Conservation (phyloP, 2,888 invertebrate genomes). For the Cyrtodaria siliqua region DNA sequence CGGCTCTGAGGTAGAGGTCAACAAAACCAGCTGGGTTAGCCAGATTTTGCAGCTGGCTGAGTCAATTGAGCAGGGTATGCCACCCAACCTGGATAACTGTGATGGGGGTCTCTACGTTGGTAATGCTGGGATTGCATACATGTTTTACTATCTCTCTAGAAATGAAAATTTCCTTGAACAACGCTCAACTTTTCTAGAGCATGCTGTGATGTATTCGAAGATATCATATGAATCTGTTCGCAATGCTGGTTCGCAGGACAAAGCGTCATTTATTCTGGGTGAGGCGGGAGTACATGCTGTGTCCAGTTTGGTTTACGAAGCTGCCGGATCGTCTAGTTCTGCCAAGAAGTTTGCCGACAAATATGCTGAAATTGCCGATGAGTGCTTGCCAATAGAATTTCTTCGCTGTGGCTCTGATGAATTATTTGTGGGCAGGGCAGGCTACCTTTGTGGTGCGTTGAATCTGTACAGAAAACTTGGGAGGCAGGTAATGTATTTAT, state of each 20-base stretch:
- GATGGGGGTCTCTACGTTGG: constrained; percentile 91
- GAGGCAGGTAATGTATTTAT: constrained; percentile 63
- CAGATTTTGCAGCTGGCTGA: constrained; percentile 66
- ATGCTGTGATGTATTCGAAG: constrained; percentile 89
- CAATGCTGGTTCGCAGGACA: constrained; percentile 84
- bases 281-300: constrained; percentile 92
- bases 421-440: constrained; percentile 94
- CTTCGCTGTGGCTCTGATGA: constrained; percentile 90
- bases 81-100: constrained; percentile 72
- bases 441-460: constrained; percentile 92
- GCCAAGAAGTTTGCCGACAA: constrained; percentile 74
- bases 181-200: constrained; percentile 87
- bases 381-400: constrained; percentile 86
- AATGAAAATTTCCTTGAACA: constrained; percentile 84
- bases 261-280: constrained; percentile 92
- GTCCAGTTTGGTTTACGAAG: constrained; percentile 86
- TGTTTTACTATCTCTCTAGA: constrained; percentile 91
- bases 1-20: constrained; percentile 66
- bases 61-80: constrained; percentile 71
- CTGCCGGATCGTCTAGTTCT: constrained; percentile 84
- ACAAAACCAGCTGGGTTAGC: constrained; percentile 71
- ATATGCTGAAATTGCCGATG: constrained; percentile 86
- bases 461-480: constrained; percentile 88
- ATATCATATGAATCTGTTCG: constrained; percentile 88
- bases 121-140: constrained; percentile 91